Percentiles rank a stretch among this genome's conserved stretches.
Conservation (phyloP, 2,888 invertebrate genomes). For the Drosophila robusta region DNA sequence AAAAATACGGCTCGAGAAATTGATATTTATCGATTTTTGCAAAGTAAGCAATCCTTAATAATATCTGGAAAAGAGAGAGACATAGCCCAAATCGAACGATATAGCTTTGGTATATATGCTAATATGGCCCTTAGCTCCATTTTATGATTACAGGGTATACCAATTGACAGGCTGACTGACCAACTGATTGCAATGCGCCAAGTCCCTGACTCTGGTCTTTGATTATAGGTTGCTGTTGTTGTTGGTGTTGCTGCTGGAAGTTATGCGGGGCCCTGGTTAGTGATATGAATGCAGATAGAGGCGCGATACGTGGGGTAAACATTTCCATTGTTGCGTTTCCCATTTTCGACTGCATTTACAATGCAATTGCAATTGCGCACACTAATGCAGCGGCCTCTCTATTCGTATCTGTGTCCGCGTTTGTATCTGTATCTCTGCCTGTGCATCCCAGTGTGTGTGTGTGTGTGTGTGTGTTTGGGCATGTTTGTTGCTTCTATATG, state of each 20-base stretch:
- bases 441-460: conserved; percentile 22
- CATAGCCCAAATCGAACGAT: too few species aligned
- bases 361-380: conserved; percentile 37
- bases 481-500: not conserved
- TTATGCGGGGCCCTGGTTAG: conserved; percentile 44
- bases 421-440: conserved; percentile 27
- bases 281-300: conserved; percentile 39
- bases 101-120: too few species aligned
- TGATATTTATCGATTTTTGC: too few species aligned
- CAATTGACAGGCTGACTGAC: conserved; percentile 42
- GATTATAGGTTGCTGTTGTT: conserved; percentile 45
- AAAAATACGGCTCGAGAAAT: too few species aligned
- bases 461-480: not conserved
- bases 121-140: not conserved
- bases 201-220: conserved; percentile 49
- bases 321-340: conserved; percentile 44
- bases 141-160: not conserved
- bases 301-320: conserved; percentile 20
- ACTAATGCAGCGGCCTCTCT: conserved; percentile 2
- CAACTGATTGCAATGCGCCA: conserved; percentile 50
- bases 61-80: too few species aligned
- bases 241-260: conserved; percentile 27
- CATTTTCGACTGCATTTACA: conserved; percentile 50
- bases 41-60: too few species aligned
- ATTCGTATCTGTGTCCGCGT: conserved; percentile 1